Evolutionary conservation across 2,113 vertebrate species (phyloP).

Genomic region (Ariopsis seemanni): DNA sequence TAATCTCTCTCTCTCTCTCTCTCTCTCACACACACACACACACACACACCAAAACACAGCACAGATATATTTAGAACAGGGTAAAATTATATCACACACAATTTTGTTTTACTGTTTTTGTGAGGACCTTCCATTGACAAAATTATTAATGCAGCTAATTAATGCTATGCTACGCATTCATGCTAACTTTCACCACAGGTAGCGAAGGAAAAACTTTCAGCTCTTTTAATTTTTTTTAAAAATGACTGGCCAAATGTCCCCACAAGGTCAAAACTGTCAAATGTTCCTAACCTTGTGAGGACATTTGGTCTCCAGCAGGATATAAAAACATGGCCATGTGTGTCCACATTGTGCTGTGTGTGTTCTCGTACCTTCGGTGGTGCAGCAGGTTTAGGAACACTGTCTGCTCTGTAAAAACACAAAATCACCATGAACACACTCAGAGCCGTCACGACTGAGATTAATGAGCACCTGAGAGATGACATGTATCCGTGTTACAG

Average conservation of each 20-base stretch:
- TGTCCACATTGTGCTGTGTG: not conserved
- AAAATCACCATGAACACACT: not conserved
- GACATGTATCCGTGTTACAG: not conserved
- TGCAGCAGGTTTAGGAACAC: constrained; percentile 76
- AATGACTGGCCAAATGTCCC: not conserved
- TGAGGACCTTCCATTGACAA: not conserved
- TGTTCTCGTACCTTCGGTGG: constrained; percentile 79
- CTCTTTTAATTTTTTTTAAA: not conserved
- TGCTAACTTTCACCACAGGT: not conserved
- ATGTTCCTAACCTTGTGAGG: not conserved
- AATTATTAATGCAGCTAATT: not conserved
- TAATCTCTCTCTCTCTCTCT: not conserved
- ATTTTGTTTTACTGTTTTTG: not conserved
- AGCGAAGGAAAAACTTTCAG: not conserved
- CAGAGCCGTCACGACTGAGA: not conserved
- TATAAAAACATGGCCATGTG: not conserved
- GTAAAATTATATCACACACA: not conserved
- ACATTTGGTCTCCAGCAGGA: not conserved
- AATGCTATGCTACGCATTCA: too few species aligned
- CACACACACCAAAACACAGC: not conserved
- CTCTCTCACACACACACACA: constrained; percentile 10
- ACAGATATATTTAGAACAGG: not conserved
- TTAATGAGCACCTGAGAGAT: not conserved
- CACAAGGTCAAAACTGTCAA: not conserved
- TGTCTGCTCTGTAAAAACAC: constrained; percentile 71